Percentiles rank a stretch among this genome's conserved stretches.
Evolutionary conservation across 2,888 invertebrate species (phyloP).

Genomic region (Teleogryllus oceanicus): DNA sequence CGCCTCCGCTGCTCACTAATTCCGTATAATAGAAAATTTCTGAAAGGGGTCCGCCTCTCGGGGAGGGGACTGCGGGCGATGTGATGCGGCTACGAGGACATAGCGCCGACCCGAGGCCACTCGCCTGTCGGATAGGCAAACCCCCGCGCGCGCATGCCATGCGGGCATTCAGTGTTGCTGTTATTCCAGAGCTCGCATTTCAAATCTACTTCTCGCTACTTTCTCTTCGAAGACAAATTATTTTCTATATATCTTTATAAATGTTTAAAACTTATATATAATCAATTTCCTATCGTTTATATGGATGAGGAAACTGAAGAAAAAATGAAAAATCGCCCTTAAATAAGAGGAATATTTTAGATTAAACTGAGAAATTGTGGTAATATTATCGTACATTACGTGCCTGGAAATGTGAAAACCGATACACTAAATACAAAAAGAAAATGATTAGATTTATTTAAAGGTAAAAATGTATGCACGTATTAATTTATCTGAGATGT

Average conservation of each 20-base stretch:
- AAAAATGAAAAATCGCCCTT: no score
- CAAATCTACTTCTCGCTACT: neutral
- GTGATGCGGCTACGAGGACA: neutral
- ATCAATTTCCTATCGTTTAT: neutral
- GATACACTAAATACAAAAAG: no score
- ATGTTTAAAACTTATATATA: neutral
- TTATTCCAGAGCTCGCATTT: no score
- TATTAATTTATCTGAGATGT: no score
- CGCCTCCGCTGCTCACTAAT: neutral
- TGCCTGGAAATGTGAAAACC: no score
- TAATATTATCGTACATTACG: no score
- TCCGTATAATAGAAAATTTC: constrained; percentile 18
- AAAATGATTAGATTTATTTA: no score
- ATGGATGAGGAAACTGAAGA: no score
- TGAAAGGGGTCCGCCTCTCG: neutral
- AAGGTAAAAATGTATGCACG: no score
- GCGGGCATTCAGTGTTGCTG: neutral
- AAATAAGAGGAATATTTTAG: no score
- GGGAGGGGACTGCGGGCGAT: neutral
- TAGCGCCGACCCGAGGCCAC: neutral
- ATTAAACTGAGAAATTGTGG: no score
- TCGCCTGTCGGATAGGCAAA: neutral
- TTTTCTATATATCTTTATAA: neutral
- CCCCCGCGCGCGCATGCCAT: neutral
- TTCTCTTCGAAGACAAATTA: neutral